Evolutionary conservation across 2,888 invertebrate species (phyloP), one percentile per base, ranked within the genome.

Genomic region (Fragum fragum): DNA sequence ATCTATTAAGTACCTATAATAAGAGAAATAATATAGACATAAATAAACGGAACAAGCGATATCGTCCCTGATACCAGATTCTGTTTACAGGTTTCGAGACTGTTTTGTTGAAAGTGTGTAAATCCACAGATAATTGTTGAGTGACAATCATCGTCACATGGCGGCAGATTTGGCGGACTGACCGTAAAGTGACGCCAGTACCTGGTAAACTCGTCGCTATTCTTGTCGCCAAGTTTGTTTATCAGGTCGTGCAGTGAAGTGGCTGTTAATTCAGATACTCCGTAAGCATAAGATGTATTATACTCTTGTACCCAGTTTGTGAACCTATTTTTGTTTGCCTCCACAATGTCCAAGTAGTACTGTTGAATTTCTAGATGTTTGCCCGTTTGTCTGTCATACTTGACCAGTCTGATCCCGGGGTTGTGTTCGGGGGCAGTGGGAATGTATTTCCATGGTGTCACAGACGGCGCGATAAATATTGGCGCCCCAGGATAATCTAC

Each of bases 281-380:
- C 96, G 95, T 98, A 98, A 92, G 96, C 96, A 77, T 96, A 96
- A 52, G 97, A 97, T 88, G 98, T 96, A 94, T 97, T 97, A 95
- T 98, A 98, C 93, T 98, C 98, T 2, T 96, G 95, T 79, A 95
- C 95, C 98, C 98, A 98, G 90, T 97, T 96, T 1, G 97, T 96
- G 81, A 96, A 96, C n/a, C 96, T 96, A 81, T 95, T 95, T 53
- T 91, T 91, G 90, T 96, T 96, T 86, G 96, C 96, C 21, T 96
- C 96, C 0, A 92, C 93, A 91, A 98, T 95, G 95, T 98, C 97
- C 94, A 98, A 95, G 95, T 97, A 98, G 94, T 97, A 98, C 95
- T 98, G 98, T 21, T 97, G 97, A 95, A 98, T 98, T 95, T 98
- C 98, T 93, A 97, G 95, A 82, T 98, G 97, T 97, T 97, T 94